Percentiles rank a stretch among this genome's conserved stretches.
Evolutionary conservation across 2,888 invertebrate species (phyloP).

Genomic region (Phyllotreta striolata): DNA sequence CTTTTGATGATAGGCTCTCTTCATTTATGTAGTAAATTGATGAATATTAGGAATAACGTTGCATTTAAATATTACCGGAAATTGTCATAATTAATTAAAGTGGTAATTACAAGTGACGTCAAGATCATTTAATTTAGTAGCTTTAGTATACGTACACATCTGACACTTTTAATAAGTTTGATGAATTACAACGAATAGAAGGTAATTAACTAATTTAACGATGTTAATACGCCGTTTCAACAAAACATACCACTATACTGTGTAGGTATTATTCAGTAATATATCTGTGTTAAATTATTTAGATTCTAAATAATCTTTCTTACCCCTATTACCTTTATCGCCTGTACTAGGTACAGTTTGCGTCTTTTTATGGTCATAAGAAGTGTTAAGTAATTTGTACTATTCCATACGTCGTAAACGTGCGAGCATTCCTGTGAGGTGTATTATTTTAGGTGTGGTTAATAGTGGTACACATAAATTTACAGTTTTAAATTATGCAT

Average conservation of each 20-base stretch:
- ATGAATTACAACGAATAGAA: conserved; percentile 41
- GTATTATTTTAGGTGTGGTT: conserved; percentile 39
- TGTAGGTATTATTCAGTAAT: no score
- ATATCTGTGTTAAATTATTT: no score
- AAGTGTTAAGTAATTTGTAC: conserved; percentile 41
- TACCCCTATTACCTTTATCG: not conserved
- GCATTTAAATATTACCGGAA: conserved; percentile 29
- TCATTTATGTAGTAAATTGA: conserved; percentile 16
- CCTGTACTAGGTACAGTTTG: conserved; percentile 1
- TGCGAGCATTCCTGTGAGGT: conserved; percentile 32
- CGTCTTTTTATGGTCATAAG: conserved; percentile 26
- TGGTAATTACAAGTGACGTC: conserved; percentile 37
- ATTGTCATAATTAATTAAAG: conserved; percentile 37
- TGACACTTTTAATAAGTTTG: conserved; percentile 39
- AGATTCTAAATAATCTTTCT: no score
- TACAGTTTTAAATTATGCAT: conserved; percentile 31
- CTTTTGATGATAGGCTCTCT: conserved; percentile 2
- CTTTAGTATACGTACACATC: conserved; percentile 34
- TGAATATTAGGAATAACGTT: conserved; percentile 11
- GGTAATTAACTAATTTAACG: conserved; percentile 41
- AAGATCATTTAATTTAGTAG: conserved; percentile 35
- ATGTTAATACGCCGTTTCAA: conserved; percentile 23
- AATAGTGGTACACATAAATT: conserved; percentile 34
- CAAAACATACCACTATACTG: no score
- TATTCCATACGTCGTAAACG: conserved; percentile 35